Percentiles rank a stretch among this genome's conserved stretches.
Evolutionary conservation across 2,113 vertebrate genomes (phyloP).

Genomic region (Scomber japonicus): DNA sequence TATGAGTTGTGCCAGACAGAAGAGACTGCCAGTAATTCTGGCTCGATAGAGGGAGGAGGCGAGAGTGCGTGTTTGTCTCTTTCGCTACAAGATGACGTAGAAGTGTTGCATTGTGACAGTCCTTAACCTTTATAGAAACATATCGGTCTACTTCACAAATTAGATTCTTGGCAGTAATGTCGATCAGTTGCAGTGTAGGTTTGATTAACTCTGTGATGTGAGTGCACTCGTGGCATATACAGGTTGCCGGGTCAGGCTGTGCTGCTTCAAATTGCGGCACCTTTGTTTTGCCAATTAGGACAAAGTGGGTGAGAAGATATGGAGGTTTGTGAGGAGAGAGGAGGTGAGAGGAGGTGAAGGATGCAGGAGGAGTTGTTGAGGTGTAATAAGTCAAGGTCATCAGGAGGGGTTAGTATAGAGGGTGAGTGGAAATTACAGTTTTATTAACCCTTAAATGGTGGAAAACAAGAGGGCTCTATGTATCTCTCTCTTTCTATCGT

Average conservation of each 20-base stretch:
- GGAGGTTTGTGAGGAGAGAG: not conserved
- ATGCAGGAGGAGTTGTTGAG: not conserved
- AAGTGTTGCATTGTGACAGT: conserved; percentile 10
- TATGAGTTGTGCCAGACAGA: conserved; percentile 49
- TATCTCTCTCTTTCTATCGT: too few relatives aligned
- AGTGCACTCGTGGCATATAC: not conserved
- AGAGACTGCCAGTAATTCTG: conserved; percentile 32
- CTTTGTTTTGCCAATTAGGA: conserved; percentile 42
- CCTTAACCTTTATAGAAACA: conserved; percentile 28
- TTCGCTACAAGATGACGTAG: too few relatives aligned
- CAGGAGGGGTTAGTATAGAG: not conserved
- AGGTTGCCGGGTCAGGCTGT: conserved; percentile 33
- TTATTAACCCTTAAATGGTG: conserved; percentile 11
- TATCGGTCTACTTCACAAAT: conserved; percentile 11
- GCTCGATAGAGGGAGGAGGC: not conserved
- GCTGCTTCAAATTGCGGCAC: conserved; percentile 2
- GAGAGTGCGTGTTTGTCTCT: not conserved
- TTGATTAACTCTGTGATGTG: conserved; percentile 35
- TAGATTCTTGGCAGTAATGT: conserved; percentile 16
- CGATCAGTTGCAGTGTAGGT: conserved; percentile 4
- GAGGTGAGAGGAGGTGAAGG: not conserved
- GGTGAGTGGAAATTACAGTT: conserved; percentile 6
- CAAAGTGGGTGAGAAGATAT: not conserved
- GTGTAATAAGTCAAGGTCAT: conserved; percentile 2
- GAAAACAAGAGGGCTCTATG: not conserved